These are phyloP conservation scores for Ceuthmochares aereus DNA, from an alignment of 2,113 vertebrate species.

Conservation along the genomic window DNA sequence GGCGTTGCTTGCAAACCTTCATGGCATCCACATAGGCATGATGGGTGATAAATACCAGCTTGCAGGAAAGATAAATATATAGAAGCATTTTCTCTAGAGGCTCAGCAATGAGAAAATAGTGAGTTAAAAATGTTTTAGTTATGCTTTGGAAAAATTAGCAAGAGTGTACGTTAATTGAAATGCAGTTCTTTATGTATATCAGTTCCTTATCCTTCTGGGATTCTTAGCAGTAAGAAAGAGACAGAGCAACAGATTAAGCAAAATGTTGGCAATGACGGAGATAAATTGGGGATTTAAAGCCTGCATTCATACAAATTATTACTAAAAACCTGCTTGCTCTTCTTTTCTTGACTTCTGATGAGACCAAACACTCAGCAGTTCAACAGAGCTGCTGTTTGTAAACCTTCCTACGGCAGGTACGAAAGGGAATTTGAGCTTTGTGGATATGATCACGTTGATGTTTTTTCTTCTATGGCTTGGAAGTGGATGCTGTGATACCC, in stretches of 20 bases:
- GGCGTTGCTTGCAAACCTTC: background rate
- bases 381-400: background rate
- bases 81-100: slow-evolving; percentile 34
- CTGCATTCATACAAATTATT: slow-evolving; percentile 57
- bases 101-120: background rate
- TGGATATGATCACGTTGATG: accelerated
- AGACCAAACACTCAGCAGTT: background rate
- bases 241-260: slow-evolving; percentile 67
- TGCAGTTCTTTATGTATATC: slow-evolving; percentile 60
- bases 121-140: slow-evolving; percentile 55
- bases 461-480: background rate
- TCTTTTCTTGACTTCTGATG: background rate
- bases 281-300: slow-evolving; percentile 69
- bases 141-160: slow-evolving; percentile 58
- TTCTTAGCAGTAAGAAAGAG: slow-evolving; percentile 36
- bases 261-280: slow-evolving; percentile 44
- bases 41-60: slow-evolving; percentile 8
- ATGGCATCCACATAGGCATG: background rate
- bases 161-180: slow-evolving; percentile 53
- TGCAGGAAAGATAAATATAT: slow-evolving; percentile 10
- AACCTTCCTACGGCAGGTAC: background rate
- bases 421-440: background rate
- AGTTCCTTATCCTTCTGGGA: slow-evolving; percentile 61
- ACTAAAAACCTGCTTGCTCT: slow-evolving; percentile 8
- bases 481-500: background rate